Evolutionary conservation across 1,140 invertebrate species (phyloP), one percentile per base, ranked within the genome.

Genomic region (Acromyrmex echinatior): DNA sequence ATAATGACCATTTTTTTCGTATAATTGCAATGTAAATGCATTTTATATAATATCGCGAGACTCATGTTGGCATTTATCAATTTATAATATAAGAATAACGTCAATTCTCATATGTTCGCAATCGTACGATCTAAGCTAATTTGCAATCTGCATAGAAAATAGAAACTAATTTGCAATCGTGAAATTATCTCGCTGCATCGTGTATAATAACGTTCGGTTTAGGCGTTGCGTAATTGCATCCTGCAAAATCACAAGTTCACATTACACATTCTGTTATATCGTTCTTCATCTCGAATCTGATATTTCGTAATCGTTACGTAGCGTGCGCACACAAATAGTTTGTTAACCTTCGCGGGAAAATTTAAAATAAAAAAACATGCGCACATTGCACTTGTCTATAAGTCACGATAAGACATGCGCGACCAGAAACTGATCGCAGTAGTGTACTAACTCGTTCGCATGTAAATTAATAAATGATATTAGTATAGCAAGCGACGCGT

Each of bases 221-320:
- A 60, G 21, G 3, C 21, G 14, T 76, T 74, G 28, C 51, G 28
- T 63, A 78, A 78, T 63, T 62, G 16, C 39, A 62, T 18, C 12
- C 58, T 51, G 60, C 9, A 77, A 77, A 79, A 31, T 79, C 16
- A 25, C 60, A 49, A 31, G 39, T 65, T 79, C 25, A 73, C 68
- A 10, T 45, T 45, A 31, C n/a, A 31, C 14, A 31, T 45, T 39
- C 18, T 70, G 5, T 28, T 25, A 70, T 21, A 53, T 0, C 49
- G 49, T 73, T 74, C 71, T 31, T 31, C 71, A 31, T 56, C 5
- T 31, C 9, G 1, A 12, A 56, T 74, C 51, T n/a, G 16, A 53
- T 56, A 31, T 31, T 2, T 16, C 51, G 16, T 73, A 73, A 74
- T 6, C 51, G 16, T 56, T 53, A 31, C 70, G n/a, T 10, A 58